phyloP scores from a whole-genome alignment of 2,113 vertebrate species.

The Hyaena hyaena region DNA sequence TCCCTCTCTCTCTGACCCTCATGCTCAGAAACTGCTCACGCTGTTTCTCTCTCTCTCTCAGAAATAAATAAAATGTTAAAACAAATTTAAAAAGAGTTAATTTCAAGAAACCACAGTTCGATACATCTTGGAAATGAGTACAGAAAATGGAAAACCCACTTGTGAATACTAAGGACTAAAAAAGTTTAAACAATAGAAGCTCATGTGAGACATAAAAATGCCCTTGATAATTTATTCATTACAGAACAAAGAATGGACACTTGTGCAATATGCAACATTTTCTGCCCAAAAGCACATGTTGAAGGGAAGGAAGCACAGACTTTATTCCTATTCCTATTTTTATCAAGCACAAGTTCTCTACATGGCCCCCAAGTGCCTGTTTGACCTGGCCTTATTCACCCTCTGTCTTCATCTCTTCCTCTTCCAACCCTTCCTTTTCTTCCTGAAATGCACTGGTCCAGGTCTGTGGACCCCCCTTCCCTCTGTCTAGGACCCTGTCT shows the following conservation, averaged over 20 bases:
- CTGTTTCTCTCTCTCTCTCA: no score
- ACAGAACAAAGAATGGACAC: neutral
- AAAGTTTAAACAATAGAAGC: neutral
- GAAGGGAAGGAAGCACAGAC: no score
- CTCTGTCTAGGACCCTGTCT: fast-evolving
- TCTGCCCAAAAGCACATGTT: neutral
- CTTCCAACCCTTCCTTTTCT: neutral
- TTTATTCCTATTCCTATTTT: neutral
- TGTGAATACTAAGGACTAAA: neutral
- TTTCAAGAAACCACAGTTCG: neutral
- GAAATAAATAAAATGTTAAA: no score
- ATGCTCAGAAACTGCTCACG: no score
- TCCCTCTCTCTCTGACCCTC: no score
- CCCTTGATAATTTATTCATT: neutral
- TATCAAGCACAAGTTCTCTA: neutral
- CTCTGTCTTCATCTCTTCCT: neutral
- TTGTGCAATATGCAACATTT: neutral
- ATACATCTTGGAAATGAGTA: neutral
- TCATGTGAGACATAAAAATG: neutral
- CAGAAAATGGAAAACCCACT: neutral
- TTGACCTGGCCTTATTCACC: neutral
- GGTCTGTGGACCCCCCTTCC: fast-evolving
- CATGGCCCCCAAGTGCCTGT: fast-evolving
- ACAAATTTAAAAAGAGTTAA: neutral
- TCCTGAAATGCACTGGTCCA: neutral